Evolutionary conservation across 2,888 invertebrate genomes (phyloP), one percentile per base, ranked within the genome.

Genomic region (Coenonympha arcania): DNA sequence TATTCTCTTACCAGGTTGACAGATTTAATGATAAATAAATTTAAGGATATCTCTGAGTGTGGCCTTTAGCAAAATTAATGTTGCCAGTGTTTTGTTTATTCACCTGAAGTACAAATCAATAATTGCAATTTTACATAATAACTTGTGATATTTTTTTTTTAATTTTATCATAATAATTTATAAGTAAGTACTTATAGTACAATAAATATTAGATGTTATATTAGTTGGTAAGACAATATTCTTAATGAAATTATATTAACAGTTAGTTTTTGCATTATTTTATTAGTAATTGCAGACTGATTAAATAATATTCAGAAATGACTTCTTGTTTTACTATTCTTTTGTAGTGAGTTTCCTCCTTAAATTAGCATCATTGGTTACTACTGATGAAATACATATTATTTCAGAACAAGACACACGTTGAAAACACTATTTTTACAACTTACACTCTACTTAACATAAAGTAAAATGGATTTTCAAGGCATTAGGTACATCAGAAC

Each of bases 21-120:
- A n/a, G n/a, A n/a, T n/a, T n/a, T n/a, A n/a, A n/a, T n/a, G n/a
- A n/a, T n/a, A n/a, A n/a, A n/a, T n/a, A n/a, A n/a, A n/a, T n/a
- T n/a, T n/a, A n/a, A n/a, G n/a, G n/a, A n/a, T n/a, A n/a, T n/a
- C n/a, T n/a, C n/a, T n/a, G n/a, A n/a, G n/a, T n/a, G n/a, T n/a
- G n/a, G n/a, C n/a, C n/a, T 59, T 60, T 60, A 60, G 51, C 31
- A 34, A 43, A 48, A 47, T 24, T 42, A 42, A 19, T 41, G 42
- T 51, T 24, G 48, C 40, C 48, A 43, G 42, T 57, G 40, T 39
- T 56, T 59, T 64, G 68, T 60, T 65, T 68, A 63, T 76, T 60
- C 68, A 63, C 78, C 73, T 68, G 49, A 68, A 81, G 82, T 82
- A 82, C 82, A 82, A 82, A 81, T 71, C 62, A 60, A 64, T 74